phyloP scores from a whole-genome alignment of 2,113 vertebrate genomes.

The Oreocharis arfaki region DNA sequence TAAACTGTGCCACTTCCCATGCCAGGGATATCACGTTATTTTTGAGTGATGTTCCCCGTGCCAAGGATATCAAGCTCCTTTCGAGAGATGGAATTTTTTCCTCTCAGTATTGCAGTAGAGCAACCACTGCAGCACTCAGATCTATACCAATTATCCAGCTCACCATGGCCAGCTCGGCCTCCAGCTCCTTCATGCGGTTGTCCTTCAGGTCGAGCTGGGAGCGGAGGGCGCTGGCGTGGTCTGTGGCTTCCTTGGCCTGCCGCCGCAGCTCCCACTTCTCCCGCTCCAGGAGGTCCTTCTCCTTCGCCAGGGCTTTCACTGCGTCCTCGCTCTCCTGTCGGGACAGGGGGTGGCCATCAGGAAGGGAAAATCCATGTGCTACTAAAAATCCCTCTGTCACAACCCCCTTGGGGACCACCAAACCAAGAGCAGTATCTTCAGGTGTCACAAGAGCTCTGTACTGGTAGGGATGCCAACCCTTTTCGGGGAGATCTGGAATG shows the following conservation, averaged over 20 bases:
- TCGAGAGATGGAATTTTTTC: not conserved
- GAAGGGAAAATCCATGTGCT: not conserved
- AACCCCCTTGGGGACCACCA: fast-evolving
- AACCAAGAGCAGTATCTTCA: fast-evolving
- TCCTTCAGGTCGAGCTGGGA: slow-evolving; percentile 97
- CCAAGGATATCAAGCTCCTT: not conserved
- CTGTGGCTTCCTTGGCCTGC: slow-evolving; percentile 95
- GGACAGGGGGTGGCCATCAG: not conserved
- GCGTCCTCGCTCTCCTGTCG: slow-evolving; percentile 94
- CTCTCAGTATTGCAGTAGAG: fast-evolving
- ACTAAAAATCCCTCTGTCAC: not conserved
- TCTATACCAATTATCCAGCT: not conserved
- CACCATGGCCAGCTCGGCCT: slow-evolving; percentile 97
- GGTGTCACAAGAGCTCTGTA: not conserved
- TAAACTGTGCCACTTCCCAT: not conserved
- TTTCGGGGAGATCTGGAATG: not conserved
- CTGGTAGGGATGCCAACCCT: not conserved
- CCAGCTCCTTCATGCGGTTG: slow-evolving; percentile 98
- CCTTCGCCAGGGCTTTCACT: slow-evolving; percentile 91
- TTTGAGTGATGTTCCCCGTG: not conserved
- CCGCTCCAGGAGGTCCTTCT: slow-evolving; percentile 93
- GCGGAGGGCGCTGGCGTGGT: slow-evolving; percentile 87
- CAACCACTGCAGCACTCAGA: not conserved
- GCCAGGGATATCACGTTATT: not conserved
- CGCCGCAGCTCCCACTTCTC: slow-evolving; percentile 97